Evolutionary conservation across 2,113 vertebrate species (phyloP).

Genomic region (Apaloderma vittatum): DNA sequence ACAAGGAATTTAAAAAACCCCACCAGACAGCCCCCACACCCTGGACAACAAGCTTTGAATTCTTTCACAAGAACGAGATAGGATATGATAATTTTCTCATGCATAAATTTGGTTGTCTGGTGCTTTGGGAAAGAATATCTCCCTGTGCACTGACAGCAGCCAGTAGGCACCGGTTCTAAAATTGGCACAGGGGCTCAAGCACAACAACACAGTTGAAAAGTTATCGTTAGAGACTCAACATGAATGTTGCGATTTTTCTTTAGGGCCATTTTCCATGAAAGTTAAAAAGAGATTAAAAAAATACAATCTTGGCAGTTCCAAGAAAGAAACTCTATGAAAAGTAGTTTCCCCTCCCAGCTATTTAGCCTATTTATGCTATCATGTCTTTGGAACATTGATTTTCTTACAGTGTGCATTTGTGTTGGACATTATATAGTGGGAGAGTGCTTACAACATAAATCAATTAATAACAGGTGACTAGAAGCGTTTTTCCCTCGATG

Average conservation of each 20-base stretch:
- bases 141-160: not conserved
- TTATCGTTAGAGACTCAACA: not conserved
- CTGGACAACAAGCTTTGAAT: slow-evolving; percentile 40
- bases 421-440: not conserved
- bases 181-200: not conserved
- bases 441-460: not conserved
- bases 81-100: slow-evolving; percentile 63
- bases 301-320: not conserved
- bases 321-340: slow-evolving; percentile 26
- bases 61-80: slow-evolving; percentile 15
- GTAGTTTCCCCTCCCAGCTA: not conserved
- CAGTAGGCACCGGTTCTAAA: not conserved
- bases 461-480: slow-evolving; percentile 29
- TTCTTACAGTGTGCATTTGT: not conserved
- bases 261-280: not conserved
- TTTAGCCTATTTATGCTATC: not conserved
- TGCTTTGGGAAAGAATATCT: slow-evolving; percentile 31
- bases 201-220: not conserved
- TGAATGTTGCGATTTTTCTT: not conserved
- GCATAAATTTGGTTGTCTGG: slow-evolving; percentile 57
- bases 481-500: not conserved
- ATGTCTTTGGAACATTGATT: not conserved
- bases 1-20: not conserved
- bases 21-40: not conserved
- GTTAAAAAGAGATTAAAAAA: not conserved